Base-by-base conservation (phyloP, 2,113 vertebrate species). In the Shinisaurus crocodilurus region DNA sequence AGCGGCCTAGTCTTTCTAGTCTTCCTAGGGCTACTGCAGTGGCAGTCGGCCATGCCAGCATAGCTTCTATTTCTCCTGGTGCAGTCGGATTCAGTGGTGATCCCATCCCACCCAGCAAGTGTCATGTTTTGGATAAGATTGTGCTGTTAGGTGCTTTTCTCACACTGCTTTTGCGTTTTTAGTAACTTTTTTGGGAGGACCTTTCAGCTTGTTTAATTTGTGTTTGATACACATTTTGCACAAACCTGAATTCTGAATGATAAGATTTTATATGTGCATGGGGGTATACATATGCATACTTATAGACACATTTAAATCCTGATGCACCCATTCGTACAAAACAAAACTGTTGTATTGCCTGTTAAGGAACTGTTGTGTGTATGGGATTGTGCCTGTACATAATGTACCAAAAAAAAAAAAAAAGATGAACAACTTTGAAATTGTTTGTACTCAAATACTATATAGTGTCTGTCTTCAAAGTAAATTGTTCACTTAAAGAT, bases 401-500 rank as follows among this genome's bases (percentile, higher is more conserved):
- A 89, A 90, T 69, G 85, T 91, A 86, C 88, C n/a, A n/a, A n/a
- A n/a, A n/a, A n/a, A n/a, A n/a, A 54, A 25, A 90, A 60, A 67
- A 92, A 48, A 91, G 85, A 87, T 60, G 27, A 60, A 37, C 10
- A n/a, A 90, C 57, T 70, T 87, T 20, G 80, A 91, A 90, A 37
- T 74, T 77, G 45, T 85, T 79, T 27, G 82, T 85, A 85, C 79
- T 89, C 70, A 82, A 91, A 84, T 93, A 93, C 93, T 79, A 92
- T 91, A 88, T 82, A 81, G 67, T 84, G 63, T n/a, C 48, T 88
- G 88, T 75, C 89, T 91, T 77, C 75, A 75, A 29, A 54, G 45
- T 91, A 89, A 94, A 57, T 92, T 89, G 76, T 86, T 90, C 93
- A 91, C 93, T 92, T 85, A 90, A 95, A 93, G 63, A 72, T 15